Evolutionary conservation across 1,140 invertebrate species (phyloP).

Genomic region (Euglossa dilemma): DNA sequence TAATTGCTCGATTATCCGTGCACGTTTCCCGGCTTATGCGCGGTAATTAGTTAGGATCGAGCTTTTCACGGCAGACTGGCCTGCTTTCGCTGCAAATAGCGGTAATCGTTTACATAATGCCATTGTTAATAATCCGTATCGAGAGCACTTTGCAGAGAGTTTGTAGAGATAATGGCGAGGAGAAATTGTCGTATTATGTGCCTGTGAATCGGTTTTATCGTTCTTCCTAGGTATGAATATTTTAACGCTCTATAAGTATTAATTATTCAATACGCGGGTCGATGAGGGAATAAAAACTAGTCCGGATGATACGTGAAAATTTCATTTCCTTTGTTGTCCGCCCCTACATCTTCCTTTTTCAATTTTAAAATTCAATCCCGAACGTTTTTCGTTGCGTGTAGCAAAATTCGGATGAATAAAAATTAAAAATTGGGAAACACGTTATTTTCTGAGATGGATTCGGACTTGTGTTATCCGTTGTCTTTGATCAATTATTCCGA

Average conservation of each 20-base stretch:
- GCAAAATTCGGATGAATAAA: too few species aligned
- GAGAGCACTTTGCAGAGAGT: not conserved
- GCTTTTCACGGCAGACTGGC: not conserved
- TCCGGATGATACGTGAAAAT: not conserved
- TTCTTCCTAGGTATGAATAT: not conserved
- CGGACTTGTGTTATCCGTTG: not conserved
- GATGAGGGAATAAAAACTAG: not conserved
- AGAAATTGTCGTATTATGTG: not conserved
- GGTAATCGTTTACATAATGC: conserved; percentile 12
- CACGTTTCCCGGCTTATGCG: not conserved
- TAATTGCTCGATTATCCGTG: not conserved
- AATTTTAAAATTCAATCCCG: too few species aligned
- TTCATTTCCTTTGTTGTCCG: not conserved
- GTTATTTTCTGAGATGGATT: too few species aligned
- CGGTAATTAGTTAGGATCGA: conserved; percentile 13
- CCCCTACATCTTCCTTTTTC: too few species aligned
- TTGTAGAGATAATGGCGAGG: not conserved
- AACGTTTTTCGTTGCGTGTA: too few species aligned
- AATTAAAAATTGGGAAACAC: too few species aligned
- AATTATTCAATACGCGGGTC: not conserved
- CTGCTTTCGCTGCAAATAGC: not conserved
- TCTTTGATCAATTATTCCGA: conserved; percentile 12
- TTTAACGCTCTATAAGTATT: not conserved
- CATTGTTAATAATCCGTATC: not conserved
- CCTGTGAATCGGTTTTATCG: not conserved